Evolutionary conservation across 2,888 invertebrate species (phyloP), one percentile per base, ranked within the genome.

Genomic region (Cephonodes hylas): DNA sequence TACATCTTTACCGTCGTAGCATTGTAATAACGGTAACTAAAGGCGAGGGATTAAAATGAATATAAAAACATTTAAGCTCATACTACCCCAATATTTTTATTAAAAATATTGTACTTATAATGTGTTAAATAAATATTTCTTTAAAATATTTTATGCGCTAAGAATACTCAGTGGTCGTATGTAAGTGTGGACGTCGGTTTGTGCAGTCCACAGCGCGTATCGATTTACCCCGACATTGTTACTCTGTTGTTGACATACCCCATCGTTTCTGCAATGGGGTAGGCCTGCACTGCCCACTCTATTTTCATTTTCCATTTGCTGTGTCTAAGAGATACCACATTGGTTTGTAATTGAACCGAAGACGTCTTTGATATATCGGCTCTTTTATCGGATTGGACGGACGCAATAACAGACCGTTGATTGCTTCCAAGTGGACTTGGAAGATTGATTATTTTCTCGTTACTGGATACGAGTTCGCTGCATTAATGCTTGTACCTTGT

Each of bases 301-400:
- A 83, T 89, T 89, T 89, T 86, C 83, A 84, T 84, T 90, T 88
- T 84, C 82, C 72, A 88, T 86, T 82, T n/a, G n/a, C n/a, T 85
- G 87, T 79, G 75, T 81, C 83, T 83, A 81, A 81, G 76, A 89
- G 89, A 90, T 89, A 91, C 83, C 85, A 84, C 80, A 87, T 84
- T 81, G 85, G 81, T 80, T 78, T 81, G 90, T 92, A 92, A 93
- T 93, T 91, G 92, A 89, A 86, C 83, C 85, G 76, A 80, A 81
- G 88, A 86, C 90, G 85, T 92, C 91, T 92, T 92, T 93, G 93
- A 93, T 93, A 91, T 86, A 93, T 93, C 91, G 90, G 77, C 83
- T 85, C 89, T 86, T 87, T 88, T 90, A 93, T 92, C 88, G 86
- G 85, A 91, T 91, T 88, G 88, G 86, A 89, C 86, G 85, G 89